Conservation (phyloP, 92 coral and sea anemone genomes). For the Porites cylindrica region DNA sequence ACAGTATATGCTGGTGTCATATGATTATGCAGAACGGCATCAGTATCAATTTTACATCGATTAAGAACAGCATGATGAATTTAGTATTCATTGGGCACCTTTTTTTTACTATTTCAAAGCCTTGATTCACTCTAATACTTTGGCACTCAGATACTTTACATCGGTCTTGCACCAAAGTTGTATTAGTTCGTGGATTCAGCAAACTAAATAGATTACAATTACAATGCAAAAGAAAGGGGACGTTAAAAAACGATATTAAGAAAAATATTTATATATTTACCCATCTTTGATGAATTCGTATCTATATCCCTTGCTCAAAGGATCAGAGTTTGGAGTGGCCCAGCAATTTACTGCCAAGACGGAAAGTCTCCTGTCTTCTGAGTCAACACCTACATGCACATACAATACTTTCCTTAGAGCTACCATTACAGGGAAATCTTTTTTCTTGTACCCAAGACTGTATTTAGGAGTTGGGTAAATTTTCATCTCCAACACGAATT, state of each 20-base stretch:
- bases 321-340: conserved; percentile 5
- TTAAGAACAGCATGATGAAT: too few relatives aligned
- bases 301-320: neutral
- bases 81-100: too few relatives aligned
- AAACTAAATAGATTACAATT: neutral
- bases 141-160: too few relatives aligned
- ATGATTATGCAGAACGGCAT: neutral
- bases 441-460: neutral
- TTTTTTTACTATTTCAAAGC: too few relatives aligned
- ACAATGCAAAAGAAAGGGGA: neutral
- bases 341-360: conserved; percentile 18
- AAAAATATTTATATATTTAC: neutral
- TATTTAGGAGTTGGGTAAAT: neutral
- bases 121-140: too few relatives aligned
- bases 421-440: neutral
- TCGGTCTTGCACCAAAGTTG: too few relatives aligned
- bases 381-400: neutral
- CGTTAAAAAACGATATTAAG: neutral
- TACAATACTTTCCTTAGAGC: neutral
- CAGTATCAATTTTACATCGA: too few relatives aligned
- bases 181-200: neutral
- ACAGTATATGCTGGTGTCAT: neutral
- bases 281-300: conserved; percentile 20
- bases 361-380: neutral
- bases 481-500: neutral